Base-by-base conservation (phyloP, 2,113 vertebrate genomes). In the Corythornis cristatus region DNA sequence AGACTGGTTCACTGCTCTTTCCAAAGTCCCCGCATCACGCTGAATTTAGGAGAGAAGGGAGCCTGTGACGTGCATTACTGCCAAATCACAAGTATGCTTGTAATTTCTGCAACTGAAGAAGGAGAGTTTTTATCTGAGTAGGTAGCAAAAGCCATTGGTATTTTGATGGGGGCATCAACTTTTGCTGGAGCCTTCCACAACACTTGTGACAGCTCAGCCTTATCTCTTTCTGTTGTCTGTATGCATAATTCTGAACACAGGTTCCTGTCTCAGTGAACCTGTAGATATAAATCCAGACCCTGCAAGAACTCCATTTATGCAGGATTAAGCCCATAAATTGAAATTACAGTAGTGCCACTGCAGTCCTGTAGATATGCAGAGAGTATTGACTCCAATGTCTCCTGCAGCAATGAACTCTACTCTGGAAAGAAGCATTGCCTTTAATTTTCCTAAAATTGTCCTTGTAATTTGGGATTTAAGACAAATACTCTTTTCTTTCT, bases 401-500 rank as follows among this genome's bases (percentile, higher is more conserved):
- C 72, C 85, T 90, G 86, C 65, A 92, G 66, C 92, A 92, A 42
- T 20, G 40, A 95, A 90, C 88, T 90, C 61, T 77, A 50, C 80
- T 75, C 86, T 72, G 57, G 48, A 86, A 92, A 90, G 88, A 94
- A 84, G 65, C 53, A 86, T 94, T 95, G 92, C 80, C 80, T 90
- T 95, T 95, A 20, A 56, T 94, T 88, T 96, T 94, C 86, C 77
- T 94, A 83, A 90, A 74, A 42, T 11, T 90, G 83, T 78, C 53
- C 37, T 77, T 86, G n/a, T 89, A 48, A 29, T 89, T 19, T 79
- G 53, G 61, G 61, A 86, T 84, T 95, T 88, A 76, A 86, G 48
- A 74, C 56, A 88, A 93, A 81, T 73, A 86, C 37, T 78, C 8
- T 26, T 92, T 83, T 88, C 81, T 83, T 50, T 70, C 42, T 83